Evolutionary conservation across 2,797 vertebrate species (phyloP).

Genomic region (Masticophis lateralis): DNA sequence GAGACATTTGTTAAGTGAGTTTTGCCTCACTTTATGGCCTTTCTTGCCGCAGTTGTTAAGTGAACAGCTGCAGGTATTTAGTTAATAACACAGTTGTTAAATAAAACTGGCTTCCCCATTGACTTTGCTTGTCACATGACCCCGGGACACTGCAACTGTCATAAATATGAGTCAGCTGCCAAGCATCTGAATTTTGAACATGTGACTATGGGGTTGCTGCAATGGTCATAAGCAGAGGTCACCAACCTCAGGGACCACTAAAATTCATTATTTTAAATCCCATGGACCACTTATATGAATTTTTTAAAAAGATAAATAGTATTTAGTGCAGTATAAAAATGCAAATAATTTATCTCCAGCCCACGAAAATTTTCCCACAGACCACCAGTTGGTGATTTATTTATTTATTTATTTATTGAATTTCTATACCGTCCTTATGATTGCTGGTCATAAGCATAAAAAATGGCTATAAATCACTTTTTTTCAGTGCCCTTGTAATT

Average conservation of each 20-base stretch:
- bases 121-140: background rate
- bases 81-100: background rate
- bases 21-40: background rate
- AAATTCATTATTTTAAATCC: too few relatives aligned
- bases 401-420: too few relatives aligned
- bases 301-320: too few relatives aligned
- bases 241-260: too few relatives aligned
- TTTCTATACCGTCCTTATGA: too few relatives aligned
- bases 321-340: too few relatives aligned
- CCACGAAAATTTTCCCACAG: too few relatives aligned
- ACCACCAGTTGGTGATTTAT: too few relatives aligned
- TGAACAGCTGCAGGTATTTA: background rate
- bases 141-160: background rate
- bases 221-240: background rate
- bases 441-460: background rate
- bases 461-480: background rate
- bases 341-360: too few relatives aligned
- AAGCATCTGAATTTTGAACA: background rate
- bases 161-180: background rate
- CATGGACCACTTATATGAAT: too few relatives aligned
- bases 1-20: background rate
- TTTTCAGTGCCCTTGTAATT: background rate
- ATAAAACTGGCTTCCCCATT: background rate
- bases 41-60: background rate
- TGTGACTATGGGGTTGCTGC: background rate